Conservation (phyloP, 2,797 vertebrate genomes). For the Megaceryle alcyon region DNA sequence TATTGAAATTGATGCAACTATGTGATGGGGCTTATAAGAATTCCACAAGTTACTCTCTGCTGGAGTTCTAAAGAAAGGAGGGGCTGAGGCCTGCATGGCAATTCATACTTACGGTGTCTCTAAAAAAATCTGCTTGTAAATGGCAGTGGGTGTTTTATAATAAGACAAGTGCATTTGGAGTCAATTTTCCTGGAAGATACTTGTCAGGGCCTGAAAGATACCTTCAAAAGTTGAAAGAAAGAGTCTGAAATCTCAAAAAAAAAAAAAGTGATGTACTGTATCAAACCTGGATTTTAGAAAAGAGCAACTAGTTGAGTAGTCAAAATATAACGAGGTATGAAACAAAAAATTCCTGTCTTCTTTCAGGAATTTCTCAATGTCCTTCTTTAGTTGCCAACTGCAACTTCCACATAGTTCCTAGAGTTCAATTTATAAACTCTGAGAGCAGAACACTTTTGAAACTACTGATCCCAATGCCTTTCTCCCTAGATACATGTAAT, state of each 20-base stretch:
- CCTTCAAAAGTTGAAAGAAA: constrained; percentile 20
- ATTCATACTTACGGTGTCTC: neutral
- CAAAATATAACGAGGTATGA: neutral
- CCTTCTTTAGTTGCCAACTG: neutral
- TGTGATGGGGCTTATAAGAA: neutral
- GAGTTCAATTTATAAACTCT: neutral
- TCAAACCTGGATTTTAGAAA: neutral
- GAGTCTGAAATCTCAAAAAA: neutral
- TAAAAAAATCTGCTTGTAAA: constrained; percentile 1
- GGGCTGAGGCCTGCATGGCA: neutral
- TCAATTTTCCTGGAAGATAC: constrained; percentile 21
- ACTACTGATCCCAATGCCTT: neutral
- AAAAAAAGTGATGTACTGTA: neutral
- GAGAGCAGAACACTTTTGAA: neutral
- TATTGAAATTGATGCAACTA: neutral
- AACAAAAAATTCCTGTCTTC: neutral
- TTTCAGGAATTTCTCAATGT: neutral
- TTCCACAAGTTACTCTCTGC: accelerated
- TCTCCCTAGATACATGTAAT: neutral
- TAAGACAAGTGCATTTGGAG: constrained; percentile 6
- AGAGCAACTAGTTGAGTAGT: neutral
- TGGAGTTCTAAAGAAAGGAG: neutral
- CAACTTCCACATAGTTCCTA: neutral
- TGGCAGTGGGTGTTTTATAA: neutral
- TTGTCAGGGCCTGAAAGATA: constrained; percentile 41